Percentiles rank a stretch among this genome's conserved stretches.
Conservation (phyloP, 1,140 invertebrate species). For the Neomicropteryx cornuta region DNA sequence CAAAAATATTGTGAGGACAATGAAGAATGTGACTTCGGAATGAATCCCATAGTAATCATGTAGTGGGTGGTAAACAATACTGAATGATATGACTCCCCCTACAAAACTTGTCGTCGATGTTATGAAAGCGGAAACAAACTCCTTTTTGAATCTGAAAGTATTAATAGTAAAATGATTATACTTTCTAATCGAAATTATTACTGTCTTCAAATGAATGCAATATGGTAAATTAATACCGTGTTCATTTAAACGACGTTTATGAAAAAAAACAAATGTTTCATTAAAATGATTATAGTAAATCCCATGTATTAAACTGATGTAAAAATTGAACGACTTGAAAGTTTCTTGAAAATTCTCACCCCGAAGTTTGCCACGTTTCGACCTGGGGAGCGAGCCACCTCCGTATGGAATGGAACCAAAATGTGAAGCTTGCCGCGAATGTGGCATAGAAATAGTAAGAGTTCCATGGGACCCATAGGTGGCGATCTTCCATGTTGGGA, state of each 20-base stretch:
- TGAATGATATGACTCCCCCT: constrained; percentile 56
- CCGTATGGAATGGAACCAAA: constrained; percentile 51
- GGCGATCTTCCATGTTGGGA: constrained; percentile 66
- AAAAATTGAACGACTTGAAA: too few species aligned
- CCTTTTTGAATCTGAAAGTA: constrained; percentile 43
- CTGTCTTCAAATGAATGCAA: too few species aligned
- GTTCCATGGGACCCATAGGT: constrained; percentile 69
- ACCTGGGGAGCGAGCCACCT: constrained; percentile 39
- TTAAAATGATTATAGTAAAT: too few species aligned
- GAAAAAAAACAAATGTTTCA: too few species aligned
- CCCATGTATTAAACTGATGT: too few species aligned
- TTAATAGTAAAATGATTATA: too few species aligned
- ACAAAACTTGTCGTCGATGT: constrained; percentile 55
- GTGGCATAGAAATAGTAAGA: constrained; percentile 74
- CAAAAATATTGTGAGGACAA: constrained; percentile 48
- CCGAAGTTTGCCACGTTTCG: constrained; percentile 39
- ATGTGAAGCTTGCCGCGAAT: constrained; percentile 60
- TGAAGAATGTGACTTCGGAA: constrained; percentile 57
- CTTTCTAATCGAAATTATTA: too few species aligned
- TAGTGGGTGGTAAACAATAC: constrained; percentile 62
- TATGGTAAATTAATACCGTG: too few species aligned
- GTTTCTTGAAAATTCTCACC: constrained; percentile 26
- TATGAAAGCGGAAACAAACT: constrained; percentile 44
- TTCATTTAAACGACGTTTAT: too few species aligned
- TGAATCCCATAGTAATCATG: constrained; percentile 58